These are phyloP conservation scores for Eutrigla gurnardus DNA, from an alignment of 2,797 vertebrate genomes.

Conservation along the genomic window DNA sequence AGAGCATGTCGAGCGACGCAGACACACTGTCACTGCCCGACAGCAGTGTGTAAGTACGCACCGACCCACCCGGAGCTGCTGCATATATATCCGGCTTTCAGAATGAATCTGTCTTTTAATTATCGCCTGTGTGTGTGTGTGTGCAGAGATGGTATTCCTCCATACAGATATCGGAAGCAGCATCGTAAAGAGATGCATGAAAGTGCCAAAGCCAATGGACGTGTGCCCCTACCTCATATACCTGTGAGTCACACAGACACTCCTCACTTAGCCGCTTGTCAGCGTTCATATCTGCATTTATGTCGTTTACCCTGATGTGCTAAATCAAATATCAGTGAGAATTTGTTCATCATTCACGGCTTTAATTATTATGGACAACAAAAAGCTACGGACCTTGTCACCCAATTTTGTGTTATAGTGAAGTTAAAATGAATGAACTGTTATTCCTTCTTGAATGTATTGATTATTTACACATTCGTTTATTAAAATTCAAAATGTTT, in stretches of 20 bases:
- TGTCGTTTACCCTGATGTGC: slow-evolving; percentile 55
- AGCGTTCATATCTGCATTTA: slow-evolving; percentile 45
- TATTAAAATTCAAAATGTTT: not conserved
- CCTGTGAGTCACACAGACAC: slow-evolving; percentile 85
- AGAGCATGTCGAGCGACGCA: slow-evolving; percentile 97
- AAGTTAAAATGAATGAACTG: too few relatives aligned
- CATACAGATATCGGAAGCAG: slow-evolving; percentile 93
- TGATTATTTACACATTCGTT: not conserved
- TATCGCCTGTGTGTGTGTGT: slow-evolving; percentile 19
- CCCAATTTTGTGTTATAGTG: not conserved
- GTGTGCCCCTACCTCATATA: slow-evolving; percentile 97
- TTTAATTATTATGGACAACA: not conserved
- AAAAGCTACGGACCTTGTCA: not conserved
- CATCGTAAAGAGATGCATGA: slow-evolving; percentile 97
- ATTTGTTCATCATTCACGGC: not conserved
- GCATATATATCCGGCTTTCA: not conserved
- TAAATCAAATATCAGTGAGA: not conserved
- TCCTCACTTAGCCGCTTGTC: not conserved
- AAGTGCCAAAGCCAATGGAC: slow-evolving; percentile 96
- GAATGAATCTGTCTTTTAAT: not conserved
- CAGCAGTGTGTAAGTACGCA: slow-evolving; percentile 94
- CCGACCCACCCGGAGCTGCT: not conserved
- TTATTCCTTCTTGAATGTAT: not conserved
- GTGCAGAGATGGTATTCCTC: slow-evolving; percentile 93
- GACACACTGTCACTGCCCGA: slow-evolving; percentile 95